Conservation (phyloP, 2,888 invertebrate genomes). For the Allygus modestus region DNA sequence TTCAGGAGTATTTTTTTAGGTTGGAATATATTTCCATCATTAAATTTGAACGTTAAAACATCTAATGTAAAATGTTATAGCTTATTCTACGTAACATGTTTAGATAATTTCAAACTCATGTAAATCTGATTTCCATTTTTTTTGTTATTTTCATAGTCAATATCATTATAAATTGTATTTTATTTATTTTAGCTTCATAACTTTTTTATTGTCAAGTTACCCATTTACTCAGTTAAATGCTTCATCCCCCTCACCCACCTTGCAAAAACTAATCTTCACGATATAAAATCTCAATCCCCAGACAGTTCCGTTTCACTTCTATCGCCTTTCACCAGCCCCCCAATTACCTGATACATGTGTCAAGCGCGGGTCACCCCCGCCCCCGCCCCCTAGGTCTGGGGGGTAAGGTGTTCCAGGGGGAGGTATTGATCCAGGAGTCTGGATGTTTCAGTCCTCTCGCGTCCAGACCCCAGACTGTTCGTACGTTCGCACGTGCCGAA, state of each 20-base stretch:
- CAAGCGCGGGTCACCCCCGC: neutral
- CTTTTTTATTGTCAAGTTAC: neutral
- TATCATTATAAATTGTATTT: too few species aligned
- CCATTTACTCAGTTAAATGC: neutral
- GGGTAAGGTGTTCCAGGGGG: constrained; percentile 35
- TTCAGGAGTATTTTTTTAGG: too few species aligned
- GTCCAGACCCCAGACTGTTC: constrained; percentile 5
- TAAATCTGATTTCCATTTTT: too few species aligned
- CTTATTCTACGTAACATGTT: too few species aligned
- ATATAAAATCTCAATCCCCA: neutral
- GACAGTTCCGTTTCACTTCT: neutral
- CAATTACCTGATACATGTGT: constrained; percentile 39
- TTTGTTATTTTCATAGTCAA: too few species aligned
- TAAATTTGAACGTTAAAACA: too few species aligned
- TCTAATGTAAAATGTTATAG: too few species aligned
- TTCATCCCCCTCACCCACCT: neutral
- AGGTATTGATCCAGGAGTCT: constrained; percentile 27
- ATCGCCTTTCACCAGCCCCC: neutral
- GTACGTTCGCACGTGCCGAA: neutral
- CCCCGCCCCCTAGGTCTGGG: neutral
- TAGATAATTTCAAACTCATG: too few species aligned
- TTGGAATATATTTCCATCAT: too few species aligned
- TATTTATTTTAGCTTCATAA: too few species aligned
- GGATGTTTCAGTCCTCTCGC: constrained; percentile 20
- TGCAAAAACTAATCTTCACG: neutral